phyloP scores from a whole-genome alignment of 2,888 invertebrate species.

The Philonicus albiceps region DNA sequence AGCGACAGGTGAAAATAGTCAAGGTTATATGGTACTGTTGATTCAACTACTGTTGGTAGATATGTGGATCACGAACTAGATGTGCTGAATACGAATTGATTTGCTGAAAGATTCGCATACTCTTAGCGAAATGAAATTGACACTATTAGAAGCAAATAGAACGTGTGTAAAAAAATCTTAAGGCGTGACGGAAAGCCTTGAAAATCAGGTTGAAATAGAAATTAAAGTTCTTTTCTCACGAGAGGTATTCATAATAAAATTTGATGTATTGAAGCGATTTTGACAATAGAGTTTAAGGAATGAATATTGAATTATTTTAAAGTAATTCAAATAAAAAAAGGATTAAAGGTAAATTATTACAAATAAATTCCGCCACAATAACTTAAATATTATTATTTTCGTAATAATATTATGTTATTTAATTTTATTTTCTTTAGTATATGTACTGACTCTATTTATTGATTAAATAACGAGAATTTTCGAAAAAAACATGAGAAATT shows the following conservation, averaged over 20 bases:
- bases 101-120: neutral
- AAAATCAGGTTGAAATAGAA: neutral
- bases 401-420: too few relatives aligned
- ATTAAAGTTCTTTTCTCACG: neutral
- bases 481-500: too few relatives aligned
- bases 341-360: neutral
- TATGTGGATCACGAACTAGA: neutral
- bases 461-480: too few relatives aligned
- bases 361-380: too few relatives aligned
- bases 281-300: neutral
- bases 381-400: too few relatives aligned
- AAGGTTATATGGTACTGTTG: neutral
- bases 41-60: neutral
- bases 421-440: too few relatives aligned
- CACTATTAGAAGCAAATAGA: neutral
- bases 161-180: neutral
- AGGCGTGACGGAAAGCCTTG: neutral
- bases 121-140: conserved; percentile 3
- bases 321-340: neutral
- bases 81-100: conserved; percentile 15
- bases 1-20: neutral
- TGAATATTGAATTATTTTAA: neutral
- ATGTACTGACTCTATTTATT: too few relatives aligned
- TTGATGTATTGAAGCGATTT: neutral
- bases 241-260: neutral